phyloP scores from a whole-genome alignment of 2,888 invertebrate genomes.

The Tyria jacobaeae region DNA sequence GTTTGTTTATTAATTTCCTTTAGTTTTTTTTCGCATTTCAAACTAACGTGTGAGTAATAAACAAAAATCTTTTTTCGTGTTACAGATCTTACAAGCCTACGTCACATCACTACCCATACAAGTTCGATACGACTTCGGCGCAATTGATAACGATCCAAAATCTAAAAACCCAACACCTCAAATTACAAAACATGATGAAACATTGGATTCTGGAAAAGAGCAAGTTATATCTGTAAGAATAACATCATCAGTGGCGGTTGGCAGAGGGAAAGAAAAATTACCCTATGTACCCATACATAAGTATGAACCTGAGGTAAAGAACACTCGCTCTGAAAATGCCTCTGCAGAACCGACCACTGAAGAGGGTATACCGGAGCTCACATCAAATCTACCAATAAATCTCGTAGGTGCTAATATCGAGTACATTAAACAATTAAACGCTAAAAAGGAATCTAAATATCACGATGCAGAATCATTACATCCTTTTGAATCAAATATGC shows the following conservation, averaged over 20 bases:
- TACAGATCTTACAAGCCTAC: slow-evolving; percentile 73
- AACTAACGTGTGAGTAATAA: background rate
- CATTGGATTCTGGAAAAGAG: slow-evolving; percentile 65
- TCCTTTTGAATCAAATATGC: slow-evolving; percentile 83
- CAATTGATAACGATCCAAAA: slow-evolving; percentile 46
- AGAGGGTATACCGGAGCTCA: slow-evolving; percentile 54
- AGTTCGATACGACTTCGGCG: slow-evolving; percentile 48
- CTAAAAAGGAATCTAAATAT: slow-evolving; percentile 73
- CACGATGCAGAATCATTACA: slow-evolving; percentile 60
- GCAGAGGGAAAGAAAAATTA: slow-evolving; percentile 72
- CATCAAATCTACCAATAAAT: slow-evolving; percentile 71
- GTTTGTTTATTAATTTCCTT: background rate
- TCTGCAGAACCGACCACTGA: slow-evolving; percentile 41
- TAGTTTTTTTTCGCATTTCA: background rate
- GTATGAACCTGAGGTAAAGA: slow-evolving; percentile 18
- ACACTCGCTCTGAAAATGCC: slow-evolving; percentile 29
- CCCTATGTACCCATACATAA: slow-evolving; percentile 23
- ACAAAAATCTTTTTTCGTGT: slow-evolving; percentile 36
- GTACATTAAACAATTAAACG: slow-evolving; percentile 78
- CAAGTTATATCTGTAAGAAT: slow-evolving; percentile 85
- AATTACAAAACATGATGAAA: slow-evolving; percentile 57
- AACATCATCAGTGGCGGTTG: slow-evolving; percentile 87
- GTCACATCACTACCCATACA: slow-evolving; percentile 65
- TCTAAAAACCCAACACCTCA: slow-evolving; percentile 52
- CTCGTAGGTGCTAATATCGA: slow-evolving; percentile 82